Evolutionary conservation across 1,140 invertebrate species (phyloP).

Genomic region (Vanessa tameamea): DNA sequence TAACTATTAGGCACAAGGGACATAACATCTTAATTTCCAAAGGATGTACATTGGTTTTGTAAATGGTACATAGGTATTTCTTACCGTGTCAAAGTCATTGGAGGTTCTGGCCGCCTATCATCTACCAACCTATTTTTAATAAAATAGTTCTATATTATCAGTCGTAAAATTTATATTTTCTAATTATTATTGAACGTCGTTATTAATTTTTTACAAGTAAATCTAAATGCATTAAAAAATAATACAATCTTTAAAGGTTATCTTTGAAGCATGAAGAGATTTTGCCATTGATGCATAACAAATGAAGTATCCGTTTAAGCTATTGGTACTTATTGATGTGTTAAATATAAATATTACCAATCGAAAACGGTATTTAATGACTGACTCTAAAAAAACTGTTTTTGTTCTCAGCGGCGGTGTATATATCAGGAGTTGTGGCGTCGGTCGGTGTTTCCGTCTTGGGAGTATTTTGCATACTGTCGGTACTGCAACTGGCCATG

Average conservation of each 20-base stretch:
- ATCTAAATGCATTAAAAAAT: background rate
- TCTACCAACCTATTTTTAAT: no score
- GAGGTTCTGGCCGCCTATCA: no score
- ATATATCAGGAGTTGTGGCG: slow-evolving; percentile 88
- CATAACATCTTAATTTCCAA: no score
- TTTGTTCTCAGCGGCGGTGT: slow-evolving; percentile 86
- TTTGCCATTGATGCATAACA: slow-evolving; percentile 4
- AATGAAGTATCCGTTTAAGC: background rate
- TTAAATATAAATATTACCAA: background rate
- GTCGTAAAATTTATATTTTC: no score
- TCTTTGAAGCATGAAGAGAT: slow-evolving; percentile 12
- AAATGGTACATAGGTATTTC: no score
- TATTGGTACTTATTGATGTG: slow-evolving; percentile 4
- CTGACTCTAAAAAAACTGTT: background rate
- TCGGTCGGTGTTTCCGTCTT: slow-evolving; percentile 85
- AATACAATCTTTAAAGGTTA: slow-evolving; percentile 2
- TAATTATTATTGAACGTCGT: no score
- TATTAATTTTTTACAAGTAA: no score
- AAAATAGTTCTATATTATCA: no score
- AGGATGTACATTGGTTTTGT: no score
- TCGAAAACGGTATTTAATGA: background rate
- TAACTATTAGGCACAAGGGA: no score
- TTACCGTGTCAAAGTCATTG: no score
- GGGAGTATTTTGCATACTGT: slow-evolving; percentile 87
- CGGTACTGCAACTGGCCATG: slow-evolving; percentile 91